Base-by-base conservation (phyloP, 2,113 vertebrate genomes). In the Pituophis catenifer region DNA sequence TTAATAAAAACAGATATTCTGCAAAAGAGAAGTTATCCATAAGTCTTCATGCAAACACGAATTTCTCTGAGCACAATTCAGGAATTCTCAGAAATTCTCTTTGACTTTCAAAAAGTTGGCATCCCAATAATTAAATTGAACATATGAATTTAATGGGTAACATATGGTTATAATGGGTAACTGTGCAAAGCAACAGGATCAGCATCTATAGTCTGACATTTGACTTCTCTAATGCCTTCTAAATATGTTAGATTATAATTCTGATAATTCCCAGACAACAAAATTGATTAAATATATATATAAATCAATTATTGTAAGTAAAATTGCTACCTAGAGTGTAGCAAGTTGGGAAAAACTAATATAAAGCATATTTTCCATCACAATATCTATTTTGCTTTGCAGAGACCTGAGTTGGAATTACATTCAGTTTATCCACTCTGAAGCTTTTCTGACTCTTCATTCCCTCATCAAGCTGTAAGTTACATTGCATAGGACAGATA, bases 381-480 rank as follows among this genome's bases (percentile, higher is more conserved):
- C 86, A 24, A 4, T 0, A 44, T 33, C 8, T 93, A 57, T 92
- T 89, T 97, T 96, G 65, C n/a, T 52, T 96, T 92, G 0, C 96
- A 99, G 99, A 85, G 99, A 99, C 96, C 97, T 99, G 54, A 99
- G 99, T 91, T 99, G 98, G 98, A 99, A 99, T 89, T 93, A 87
- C 94, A 99, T 99, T 59, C 97, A 97, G 58, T 98, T 97, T 93
- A 98, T 99, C 92, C 99, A 99, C 95, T 97, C 98, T 0, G 98
- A 99, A 86, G 98, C 99, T 90, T 99, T 99, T 57, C 94, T 95
- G 21, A 98, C 98, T 1, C 98, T 99, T 89, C 98, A 95, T 92
- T 98, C 99, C 0, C 98, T 99, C 95, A 97, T 98, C 94, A 99
- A 99, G 97, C 97, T 99, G 99, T 99, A 96, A 99, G 99, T 98